These are phyloP conservation scores for Craniophora ligustri DNA, from an alignment of 2,888 invertebrate genomes.

Conservation along the genomic window DNA sequence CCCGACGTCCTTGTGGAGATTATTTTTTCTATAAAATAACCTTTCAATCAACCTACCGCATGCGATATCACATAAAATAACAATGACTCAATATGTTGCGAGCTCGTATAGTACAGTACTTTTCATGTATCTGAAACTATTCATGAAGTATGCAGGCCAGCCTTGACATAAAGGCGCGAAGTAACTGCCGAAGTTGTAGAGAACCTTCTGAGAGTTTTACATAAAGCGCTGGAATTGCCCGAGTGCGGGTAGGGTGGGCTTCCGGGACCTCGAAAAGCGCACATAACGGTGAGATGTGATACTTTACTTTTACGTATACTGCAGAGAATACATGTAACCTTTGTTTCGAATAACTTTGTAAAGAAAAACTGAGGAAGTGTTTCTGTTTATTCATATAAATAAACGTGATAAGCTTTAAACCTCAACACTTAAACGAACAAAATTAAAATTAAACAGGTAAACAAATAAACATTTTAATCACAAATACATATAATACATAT, in stretches of 20 bases:
- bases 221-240: slow-evolving; percentile 20
- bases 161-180: slow-evolving; percentile 29
- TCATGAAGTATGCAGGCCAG: slow-evolving; percentile 32
- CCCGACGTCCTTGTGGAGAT: too few relatives aligned
- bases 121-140: slow-evolving; percentile 24
- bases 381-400: neutral
- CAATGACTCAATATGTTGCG: neutral
- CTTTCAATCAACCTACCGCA: too few relatives aligned
- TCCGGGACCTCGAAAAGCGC: slow-evolving; percentile 13
- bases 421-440: too few relatives aligned
- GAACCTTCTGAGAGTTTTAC: slow-evolving; percentile 28
- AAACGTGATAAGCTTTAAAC: neutral
- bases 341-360: neutral
- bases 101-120: slow-evolving; percentile 13
- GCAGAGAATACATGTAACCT: neutral
- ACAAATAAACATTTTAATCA: too few relatives aligned
- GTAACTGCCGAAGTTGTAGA: slow-evolving; percentile 17
- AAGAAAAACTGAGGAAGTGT: neutral
- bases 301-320: slow-evolving; percentile 2
- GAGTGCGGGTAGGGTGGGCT: slow-evolving; percentile 5
- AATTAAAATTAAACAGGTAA: too few relatives aligned
- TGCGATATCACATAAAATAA: too few relatives aligned
- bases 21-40: too few relatives aligned
- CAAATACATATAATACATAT: too few relatives aligned
- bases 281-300: slow-evolving; percentile 11